These are phyloP conservation scores for Pipistrellus nathusii DNA, from an alignment of 2,797 vertebrate species.

Conservation along the genomic window DNA sequence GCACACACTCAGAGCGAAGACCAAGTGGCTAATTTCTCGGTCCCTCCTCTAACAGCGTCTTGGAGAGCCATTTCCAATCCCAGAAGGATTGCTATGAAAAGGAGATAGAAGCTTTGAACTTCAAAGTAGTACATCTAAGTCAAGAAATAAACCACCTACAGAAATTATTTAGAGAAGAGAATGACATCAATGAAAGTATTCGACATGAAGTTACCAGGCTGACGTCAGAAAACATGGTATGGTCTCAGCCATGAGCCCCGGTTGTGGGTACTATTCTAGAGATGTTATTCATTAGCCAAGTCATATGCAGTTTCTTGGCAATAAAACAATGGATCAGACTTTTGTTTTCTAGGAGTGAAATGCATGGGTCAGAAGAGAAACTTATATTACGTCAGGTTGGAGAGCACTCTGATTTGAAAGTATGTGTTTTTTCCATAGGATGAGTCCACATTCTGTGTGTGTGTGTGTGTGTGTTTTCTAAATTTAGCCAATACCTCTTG, in stretches of 20 bases:
- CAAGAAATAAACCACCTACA: conserved; percentile 95
- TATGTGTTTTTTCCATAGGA: neutral
- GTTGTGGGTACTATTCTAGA: neutral
- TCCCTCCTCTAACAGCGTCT: conserved; percentile 87
- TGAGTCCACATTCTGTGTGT: neutral
- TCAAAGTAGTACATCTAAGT: conserved; percentile 94
- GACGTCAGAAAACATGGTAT: conserved; percentile 94
- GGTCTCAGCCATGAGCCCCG: rapidly evolving
- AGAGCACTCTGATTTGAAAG: neutral
- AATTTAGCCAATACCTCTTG: neutral
- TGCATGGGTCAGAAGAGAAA: conserved; percentile 6
- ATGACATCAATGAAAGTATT: conserved; percentile 92
- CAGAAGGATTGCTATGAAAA: conserved; percentile 93
- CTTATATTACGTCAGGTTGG: neutral
- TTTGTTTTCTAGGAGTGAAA: conserved; percentile 36
- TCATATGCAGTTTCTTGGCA: neutral
- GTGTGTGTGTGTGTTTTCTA: neutral
- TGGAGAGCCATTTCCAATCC: conserved; percentile 93
- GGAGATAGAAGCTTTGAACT: conserved; percentile 92
- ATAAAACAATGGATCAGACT: neutral
- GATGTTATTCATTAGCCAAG: neutral
- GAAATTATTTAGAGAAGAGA: conserved; percentile 95
- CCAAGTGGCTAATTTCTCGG: neutral
- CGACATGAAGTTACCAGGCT: conserved; percentile 93
- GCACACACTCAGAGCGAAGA: neutral